phyloP scores from a whole-genome alignment of 2,113 vertebrate genomes.

The Barbus barbus region DNA sequence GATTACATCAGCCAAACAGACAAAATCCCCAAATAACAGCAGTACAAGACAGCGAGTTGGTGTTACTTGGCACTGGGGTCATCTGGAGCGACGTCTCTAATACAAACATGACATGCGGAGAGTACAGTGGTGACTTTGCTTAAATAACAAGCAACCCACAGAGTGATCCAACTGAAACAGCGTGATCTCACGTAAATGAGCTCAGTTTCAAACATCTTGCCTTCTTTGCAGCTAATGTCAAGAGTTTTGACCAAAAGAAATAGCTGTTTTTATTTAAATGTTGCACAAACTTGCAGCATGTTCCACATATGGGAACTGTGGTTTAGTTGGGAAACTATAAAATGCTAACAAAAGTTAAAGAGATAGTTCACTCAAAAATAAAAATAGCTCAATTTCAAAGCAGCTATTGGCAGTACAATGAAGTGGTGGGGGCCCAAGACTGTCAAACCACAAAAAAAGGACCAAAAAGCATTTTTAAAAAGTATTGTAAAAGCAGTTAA shows the following conservation, averaged over 20 bases:
- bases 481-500: background rate
- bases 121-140: conserved; percentile 6
- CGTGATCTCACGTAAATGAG: background rate
- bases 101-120: conserved; percentile 52
- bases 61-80: conserved; percentile 32
- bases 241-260: background rate
- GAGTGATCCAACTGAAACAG: conserved; percentile 24
- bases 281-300: background rate
- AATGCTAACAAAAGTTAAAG: background rate
- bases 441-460: background rate
- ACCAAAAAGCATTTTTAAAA: background rate
- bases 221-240: background rate
- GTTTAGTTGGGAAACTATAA: conserved; percentile 12
- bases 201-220: background rate
- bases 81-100: conserved; percentile 38
- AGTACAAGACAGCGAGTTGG: conserved; percentile 8
- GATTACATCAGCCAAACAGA: conserved; percentile 13
- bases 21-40: background rate
- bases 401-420: background rate
- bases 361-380: background rate
- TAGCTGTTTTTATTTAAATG: background rate
- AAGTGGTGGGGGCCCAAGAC: background rate
- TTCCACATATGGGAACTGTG: background rate
- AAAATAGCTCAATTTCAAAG: background rate
- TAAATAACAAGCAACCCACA: conserved; percentile 16